phyloP scores from a whole-genome alignment of 2,113 vertebrate genomes.

The Brachyistius frenatus region DNA sequence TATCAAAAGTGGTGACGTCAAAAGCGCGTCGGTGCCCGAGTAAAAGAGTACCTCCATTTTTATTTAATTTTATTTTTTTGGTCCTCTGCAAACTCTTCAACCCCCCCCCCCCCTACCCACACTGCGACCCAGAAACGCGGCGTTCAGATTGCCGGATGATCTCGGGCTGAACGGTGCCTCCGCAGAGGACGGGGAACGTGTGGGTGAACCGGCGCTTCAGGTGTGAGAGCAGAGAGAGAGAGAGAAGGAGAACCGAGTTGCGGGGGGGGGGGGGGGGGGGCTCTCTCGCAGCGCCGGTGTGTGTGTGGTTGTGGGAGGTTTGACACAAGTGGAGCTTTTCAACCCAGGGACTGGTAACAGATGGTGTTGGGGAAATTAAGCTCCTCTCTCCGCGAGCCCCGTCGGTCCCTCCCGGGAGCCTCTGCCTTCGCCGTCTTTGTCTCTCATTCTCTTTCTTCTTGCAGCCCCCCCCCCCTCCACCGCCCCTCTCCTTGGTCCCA shows the following conservation, averaged over 20 bases:
- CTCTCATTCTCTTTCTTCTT: slow-evolving; percentile 33
- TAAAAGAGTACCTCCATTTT: too few relatives aligned
- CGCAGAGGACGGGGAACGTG: slow-evolving; percentile 14
- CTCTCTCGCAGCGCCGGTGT: slow-evolving; percentile 47
- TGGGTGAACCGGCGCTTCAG: slow-evolving; percentile 24
- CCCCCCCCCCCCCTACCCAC: too few relatives aligned
- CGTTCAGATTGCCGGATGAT: slow-evolving; percentile 27
- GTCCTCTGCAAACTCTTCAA: too few relatives aligned
- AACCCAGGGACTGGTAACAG: slow-evolving; percentile 89
- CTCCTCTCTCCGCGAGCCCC: slow-evolving; percentile 84
- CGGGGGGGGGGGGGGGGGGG: slow-evolving; percentile 47
- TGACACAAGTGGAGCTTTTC: slow-evolving; percentile 87
- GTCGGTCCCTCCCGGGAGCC: slow-evolving; percentile 81
- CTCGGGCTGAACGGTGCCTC: slow-evolving; percentile 19
- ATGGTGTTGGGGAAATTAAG: slow-evolving; percentile 92
- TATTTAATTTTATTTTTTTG: too few relatives aligned
- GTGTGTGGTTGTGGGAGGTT: slow-evolving; percentile 82
- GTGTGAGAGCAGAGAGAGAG: background rate
- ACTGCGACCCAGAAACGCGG: too few relatives aligned
- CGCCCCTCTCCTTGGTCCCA: background rate
- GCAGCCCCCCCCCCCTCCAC: background rate
- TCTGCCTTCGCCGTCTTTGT: slow-evolving; percentile 65
- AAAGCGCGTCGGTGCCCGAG: too few relatives aligned
- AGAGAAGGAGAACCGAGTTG: slow-evolving; percentile 6
- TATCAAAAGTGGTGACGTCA: too few relatives aligned